Evolutionary conservation across 2,888 invertebrate species (phyloP).

Genomic region (Pristionchus entomophagus): DNA sequence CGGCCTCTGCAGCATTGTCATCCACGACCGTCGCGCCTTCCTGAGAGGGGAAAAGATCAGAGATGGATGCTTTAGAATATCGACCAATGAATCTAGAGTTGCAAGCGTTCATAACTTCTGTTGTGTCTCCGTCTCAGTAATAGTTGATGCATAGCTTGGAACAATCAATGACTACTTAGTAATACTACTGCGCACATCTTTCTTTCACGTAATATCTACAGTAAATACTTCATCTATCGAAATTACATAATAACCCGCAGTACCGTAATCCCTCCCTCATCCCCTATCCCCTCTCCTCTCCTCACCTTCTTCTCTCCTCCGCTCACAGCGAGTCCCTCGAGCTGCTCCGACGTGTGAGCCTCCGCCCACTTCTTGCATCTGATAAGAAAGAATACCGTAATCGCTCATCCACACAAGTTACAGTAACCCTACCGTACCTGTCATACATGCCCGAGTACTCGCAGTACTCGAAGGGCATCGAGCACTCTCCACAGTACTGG

Average conservation of each 20-base stretch:
- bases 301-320: constrained; percentile 54
- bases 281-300: no score
- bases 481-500: constrained; percentile 63
- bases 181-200: no score
- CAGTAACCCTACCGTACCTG: constrained; percentile 24
- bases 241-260: no score
- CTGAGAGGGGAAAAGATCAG: neutral
- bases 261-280: no score
- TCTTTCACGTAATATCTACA: no score
- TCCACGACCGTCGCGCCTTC: constrained; percentile 51
- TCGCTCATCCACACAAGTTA: neutral
- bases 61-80: no score
- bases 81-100: no score
- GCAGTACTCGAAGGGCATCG: constrained; percentile 85
- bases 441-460: constrained; percentile 98
- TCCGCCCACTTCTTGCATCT: constrained; percentile 94
- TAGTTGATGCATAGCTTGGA: no score
- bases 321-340: constrained; percentile 83
- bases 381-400: neutral
- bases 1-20: constrained; percentile 36
- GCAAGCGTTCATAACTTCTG: no score
- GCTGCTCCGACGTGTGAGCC: constrained; percentile 90
- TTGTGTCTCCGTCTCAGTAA: neutral
- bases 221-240: no score
- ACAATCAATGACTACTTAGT: no score